Evolutionary conservation across 2,888 invertebrate genomes (phyloP).

Genomic region (Drosophila suboccidentalis): DNA sequence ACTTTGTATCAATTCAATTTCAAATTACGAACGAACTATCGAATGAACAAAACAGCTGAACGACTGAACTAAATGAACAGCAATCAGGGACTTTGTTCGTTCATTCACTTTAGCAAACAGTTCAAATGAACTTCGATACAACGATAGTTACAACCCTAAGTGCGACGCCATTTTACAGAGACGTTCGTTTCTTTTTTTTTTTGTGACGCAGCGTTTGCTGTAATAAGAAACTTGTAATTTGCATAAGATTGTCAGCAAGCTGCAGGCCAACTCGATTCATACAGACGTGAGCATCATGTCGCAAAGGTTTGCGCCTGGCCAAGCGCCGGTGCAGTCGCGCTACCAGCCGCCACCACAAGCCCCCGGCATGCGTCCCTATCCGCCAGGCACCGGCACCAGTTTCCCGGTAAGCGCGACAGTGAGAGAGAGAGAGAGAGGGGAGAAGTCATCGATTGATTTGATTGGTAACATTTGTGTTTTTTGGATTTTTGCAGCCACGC

Average conservation of each 20-base stretch:
- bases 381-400: constrained; percentile 87
- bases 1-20: too few relatives aligned
- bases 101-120: background rate
- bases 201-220: constrained; percentile 74
- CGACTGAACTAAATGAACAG: background rate
- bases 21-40: too few relatives aligned
- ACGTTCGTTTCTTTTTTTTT: constrained; percentile 21
- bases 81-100: background rate
- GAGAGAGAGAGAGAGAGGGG: background rate
- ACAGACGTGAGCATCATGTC: constrained; percentile 76
- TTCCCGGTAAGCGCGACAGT: constrained; percentile 89
- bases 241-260: constrained; percentile 12
- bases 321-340: constrained; percentile 83
- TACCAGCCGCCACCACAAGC: constrained; percentile 84
- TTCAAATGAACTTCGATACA: background rate
- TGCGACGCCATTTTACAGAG: constrained; percentile 72
- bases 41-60: background rate
- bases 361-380: constrained; percentile 84
- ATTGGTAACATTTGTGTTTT: background rate
- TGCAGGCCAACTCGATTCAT: constrained; percentile 15
- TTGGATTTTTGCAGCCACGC: constrained; percentile 87
- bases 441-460: background rate
- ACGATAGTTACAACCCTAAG: constrained; percentile 40
- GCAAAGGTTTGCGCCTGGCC: constrained; percentile 84
- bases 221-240: constrained; percentile 45